A percentile compares a stretch with the other conserved stretches of the same genome.
phyloP scores from a whole-genome alignment of 1,140 invertebrate species.

The Drosophila lowei region DNA sequence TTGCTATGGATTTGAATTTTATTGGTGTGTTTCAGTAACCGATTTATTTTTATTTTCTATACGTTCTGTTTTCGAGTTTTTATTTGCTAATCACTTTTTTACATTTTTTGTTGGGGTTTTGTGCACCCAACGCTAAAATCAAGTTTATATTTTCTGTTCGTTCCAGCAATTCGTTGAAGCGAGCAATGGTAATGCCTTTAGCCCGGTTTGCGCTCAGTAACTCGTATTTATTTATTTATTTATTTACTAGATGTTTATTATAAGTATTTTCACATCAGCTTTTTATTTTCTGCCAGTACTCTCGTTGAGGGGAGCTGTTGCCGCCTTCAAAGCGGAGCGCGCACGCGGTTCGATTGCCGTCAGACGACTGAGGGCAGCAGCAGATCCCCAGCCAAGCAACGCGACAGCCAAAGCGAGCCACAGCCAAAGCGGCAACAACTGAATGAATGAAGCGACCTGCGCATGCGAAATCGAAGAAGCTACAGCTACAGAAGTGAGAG shows the following conservation, averaged over 20 bases:
- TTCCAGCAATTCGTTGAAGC: conserved; percentile 17
- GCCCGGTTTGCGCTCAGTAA: conserved; percentile 3
- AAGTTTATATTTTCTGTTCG: conserved; percentile 39
- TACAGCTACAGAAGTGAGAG: conserved; percentile 16
- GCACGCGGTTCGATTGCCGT: conserved; percentile 69
- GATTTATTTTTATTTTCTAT: conserved; percentile 60
- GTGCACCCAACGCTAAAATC: conserved; percentile 25
- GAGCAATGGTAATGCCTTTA: conserved; percentile 12
- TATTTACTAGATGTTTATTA: conserved; percentile 20
- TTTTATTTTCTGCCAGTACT: conserved; percentile 14
- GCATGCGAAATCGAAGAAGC: conserved; percentile 62
- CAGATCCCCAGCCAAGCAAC: conserved; percentile 44
- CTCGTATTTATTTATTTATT: conserved; percentile 14
- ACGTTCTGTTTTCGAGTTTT: conserved; percentile 25
- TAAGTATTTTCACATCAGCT: conserved; percentile 23
- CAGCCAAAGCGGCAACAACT: conserved; percentile 5
- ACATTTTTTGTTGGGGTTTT: conserved; percentile 19
- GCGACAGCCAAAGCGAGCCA: conserved; percentile 18
- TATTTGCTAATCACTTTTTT: conserved; percentile 35
- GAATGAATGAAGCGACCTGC: conserved; percentile 46
- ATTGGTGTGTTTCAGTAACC: conserved; percentile 48
- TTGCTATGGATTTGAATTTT: conserved; percentile 23
- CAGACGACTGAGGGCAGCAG: conserved; percentile 56
- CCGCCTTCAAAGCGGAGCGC: conserved; percentile 57
- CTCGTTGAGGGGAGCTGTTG: conserved; percentile 44